A percentile compares a stretch with the other conserved stretches of the same genome.
phyloP scores from a whole-genome alignment of 2,113 vertebrate genomes.

The Vireo altiloquus region DNA sequence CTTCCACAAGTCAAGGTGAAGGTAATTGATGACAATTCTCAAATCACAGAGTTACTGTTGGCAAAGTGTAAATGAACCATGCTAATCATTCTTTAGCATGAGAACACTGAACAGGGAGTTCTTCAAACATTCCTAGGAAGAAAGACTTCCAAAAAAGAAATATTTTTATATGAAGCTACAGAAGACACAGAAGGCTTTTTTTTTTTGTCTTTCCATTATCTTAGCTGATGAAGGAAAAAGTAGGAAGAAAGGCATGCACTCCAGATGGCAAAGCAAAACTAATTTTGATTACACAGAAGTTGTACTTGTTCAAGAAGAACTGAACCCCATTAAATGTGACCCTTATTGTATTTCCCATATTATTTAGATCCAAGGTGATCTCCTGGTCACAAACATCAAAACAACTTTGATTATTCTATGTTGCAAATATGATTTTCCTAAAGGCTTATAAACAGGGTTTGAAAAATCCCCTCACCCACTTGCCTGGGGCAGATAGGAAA shows the following conservation, averaged over 20 bases:
- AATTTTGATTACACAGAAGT: not conserved
- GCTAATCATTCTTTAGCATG: conserved; percentile 1
- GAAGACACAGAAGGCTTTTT: not conserved
- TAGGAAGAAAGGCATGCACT: not conserved
- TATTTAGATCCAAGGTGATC: not conserved
- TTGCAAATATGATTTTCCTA: conserved; percentile 33
- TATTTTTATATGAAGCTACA: not conserved
- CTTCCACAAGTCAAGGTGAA: conserved; percentile 31
- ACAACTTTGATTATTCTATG: conserved; percentile 26
- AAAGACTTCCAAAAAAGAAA: not conserved
- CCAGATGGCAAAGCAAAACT: not conserved
- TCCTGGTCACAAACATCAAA: conserved; percentile 51
- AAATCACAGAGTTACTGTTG: conserved; percentile 30
- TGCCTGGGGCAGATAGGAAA: conserved; percentile 39
- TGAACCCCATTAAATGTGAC: conserved; percentile 5
- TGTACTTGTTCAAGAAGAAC: not conserved
- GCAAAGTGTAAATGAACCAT: conserved; percentile 48
- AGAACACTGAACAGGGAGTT: not conserved
- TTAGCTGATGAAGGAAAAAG: not conserved
- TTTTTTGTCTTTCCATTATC: not conserved
- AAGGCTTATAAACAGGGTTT: conserved; percentile 47
- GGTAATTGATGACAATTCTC: conserved; percentile 28
- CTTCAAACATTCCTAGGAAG: conserved; percentile 25
- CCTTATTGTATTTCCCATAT: not conserved
- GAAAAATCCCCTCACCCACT: conserved; percentile 45